Conservation (phyloP, 2,888 invertebrate genomes). For the Dasypolia templi region DNA sequence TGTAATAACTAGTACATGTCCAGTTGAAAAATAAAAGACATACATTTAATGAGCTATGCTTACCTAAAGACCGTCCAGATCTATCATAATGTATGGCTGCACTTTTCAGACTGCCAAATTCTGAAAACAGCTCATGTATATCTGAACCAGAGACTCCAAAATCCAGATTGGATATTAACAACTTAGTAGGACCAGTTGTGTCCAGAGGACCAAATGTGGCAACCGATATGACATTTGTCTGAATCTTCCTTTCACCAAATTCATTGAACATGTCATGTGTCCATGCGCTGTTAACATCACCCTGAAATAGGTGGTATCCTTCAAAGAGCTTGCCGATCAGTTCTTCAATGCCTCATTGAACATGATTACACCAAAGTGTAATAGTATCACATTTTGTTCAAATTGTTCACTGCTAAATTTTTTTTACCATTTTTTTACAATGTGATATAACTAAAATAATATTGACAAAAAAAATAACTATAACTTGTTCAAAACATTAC, state of each 20-base stretch:
- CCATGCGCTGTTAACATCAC: slow-evolving; percentile 98
- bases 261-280: slow-evolving; percentile 98
- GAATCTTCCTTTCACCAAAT: slow-evolving; percentile 91
- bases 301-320: slow-evolving; percentile 93
- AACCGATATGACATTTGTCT: slow-evolving; percentile 83
- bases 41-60: slow-evolving; percentile 52
- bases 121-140: slow-evolving; percentile 98
- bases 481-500: slow-evolving; percentile 37
- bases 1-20: not conserved
- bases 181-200: slow-evolving; percentile 95
- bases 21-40: not conserved
- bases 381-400: slow-evolving; percentile 81
- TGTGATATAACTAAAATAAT: slow-evolving; percentile 42
- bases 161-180: slow-evolving; percentile 98
- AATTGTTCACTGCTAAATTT: slow-evolving; percentile 67
- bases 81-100: slow-evolving; percentile 99
- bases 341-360: slow-evolving; percentile 82
- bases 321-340: slow-evolving; percentile 87
- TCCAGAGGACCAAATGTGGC: too few species aligned
- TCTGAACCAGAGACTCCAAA: slow-evolving; percentile 99
- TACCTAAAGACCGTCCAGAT: slow-evolving; percentile 98
- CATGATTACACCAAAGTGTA: slow-evolving; percentile 79
- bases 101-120: slow-evolving; percentile 98
- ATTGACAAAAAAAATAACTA: slow-evolving; percentile 29
- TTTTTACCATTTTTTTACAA: slow-evolving; percentile 60